phyloP scores from a whole-genome alignment of 2,113 vertebrate species.

The Brachypteracias leptosomus region DNA sequence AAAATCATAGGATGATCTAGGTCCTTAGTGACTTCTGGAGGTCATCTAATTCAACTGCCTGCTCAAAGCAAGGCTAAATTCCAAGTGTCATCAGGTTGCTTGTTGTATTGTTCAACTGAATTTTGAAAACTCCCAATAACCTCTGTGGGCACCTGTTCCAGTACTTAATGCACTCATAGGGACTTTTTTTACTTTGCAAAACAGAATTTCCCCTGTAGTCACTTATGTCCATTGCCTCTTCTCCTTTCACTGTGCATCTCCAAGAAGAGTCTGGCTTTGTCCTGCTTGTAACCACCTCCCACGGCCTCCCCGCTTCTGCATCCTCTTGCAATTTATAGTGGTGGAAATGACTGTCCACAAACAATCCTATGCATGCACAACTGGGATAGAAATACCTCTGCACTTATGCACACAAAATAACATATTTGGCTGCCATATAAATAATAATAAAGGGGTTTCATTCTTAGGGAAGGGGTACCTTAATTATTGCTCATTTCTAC shows the following conservation, averaged over 20 bases:
- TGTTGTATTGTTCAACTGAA: background rate
- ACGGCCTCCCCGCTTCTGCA: background rate
- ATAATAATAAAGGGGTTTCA: background rate
- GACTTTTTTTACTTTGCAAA: background rate
- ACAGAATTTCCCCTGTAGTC: background rate
- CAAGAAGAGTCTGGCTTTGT: background rate
- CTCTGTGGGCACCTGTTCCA: background rate
- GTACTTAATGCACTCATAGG: background rate
- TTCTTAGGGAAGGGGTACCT: background rate
- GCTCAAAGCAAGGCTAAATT: background rate
- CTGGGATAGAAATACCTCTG: background rate
- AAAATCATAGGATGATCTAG: background rate
- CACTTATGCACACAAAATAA: background rate
- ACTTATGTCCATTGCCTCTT: background rate
- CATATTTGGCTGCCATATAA: background rate
- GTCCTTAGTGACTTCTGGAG: background rate
- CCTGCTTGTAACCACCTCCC: background rate
- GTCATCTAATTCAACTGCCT: background rate
- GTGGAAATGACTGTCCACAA: background rate
- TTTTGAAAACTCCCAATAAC: background rate
- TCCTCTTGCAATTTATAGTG: background rate
- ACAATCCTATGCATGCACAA: background rate
- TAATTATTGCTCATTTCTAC: background rate
- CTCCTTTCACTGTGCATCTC: background rate
- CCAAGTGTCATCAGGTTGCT: background rate